Evolutionary conservation across 2,888 invertebrate species (phyloP), one percentile per base, ranked within the genome.

Genomic region (Gymnocheta viridis): DNA sequence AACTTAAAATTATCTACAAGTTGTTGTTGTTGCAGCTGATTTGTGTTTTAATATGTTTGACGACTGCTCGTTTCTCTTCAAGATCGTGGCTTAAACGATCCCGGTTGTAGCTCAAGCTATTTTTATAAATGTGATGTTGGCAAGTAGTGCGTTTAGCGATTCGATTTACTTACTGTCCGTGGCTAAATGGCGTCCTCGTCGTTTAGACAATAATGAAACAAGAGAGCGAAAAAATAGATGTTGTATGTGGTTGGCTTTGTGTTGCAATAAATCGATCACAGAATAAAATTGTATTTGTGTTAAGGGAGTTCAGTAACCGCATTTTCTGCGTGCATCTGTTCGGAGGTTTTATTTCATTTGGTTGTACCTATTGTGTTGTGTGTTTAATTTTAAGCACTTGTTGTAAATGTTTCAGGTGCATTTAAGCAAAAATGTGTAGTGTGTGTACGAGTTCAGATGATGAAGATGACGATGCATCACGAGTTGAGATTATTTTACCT

Each of bases 291-390:
- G 17, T 60, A 5, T 41, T 47, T 22, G 3, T 19, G 49, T 47
- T 51, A 51, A 29, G 17, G 10, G 17, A 56, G 56, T 56, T 56
- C 56, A 56, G 56, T 17, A 29, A 56, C 62, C 74, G 81, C 69
- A 60, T 69, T 76, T 82, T 38, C 70, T 82, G 67, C 67, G 73
- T 74, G 74, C 74, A 81, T 81, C 74, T 74, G 74, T 82, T 82
- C 54, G 54, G 24, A 60, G 60, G 67, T 54, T 81, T 58, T 32
- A 4, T 54, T 35, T 49, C 44, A 22, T 41, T 44, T 44, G n/a
- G n/a, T n/a, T n/a, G n/a, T n/a, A n/a, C n/a, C n/a, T n/a, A n/a
- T n/a, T 38, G 12, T 35, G 5, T 38, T 38, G 14, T 38, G 60
- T 38, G 14, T 38, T 60, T 7, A 1, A 38, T 70, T 64, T 35